phyloP scores from a whole-genome alignment of 2,113 vertebrate species.

The Coracopsis vasa region DNA sequence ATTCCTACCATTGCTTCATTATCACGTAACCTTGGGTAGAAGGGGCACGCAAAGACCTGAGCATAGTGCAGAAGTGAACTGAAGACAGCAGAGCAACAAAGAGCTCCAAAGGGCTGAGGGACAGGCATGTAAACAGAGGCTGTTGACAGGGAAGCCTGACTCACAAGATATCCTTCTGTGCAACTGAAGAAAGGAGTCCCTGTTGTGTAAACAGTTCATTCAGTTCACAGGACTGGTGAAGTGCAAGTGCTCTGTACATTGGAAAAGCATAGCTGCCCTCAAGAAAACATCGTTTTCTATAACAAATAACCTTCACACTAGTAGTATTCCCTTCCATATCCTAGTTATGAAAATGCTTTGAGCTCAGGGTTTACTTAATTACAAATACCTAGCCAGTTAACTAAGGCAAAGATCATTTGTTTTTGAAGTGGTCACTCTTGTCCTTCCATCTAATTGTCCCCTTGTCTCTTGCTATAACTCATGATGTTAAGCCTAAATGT shows the following conservation, averaged over 20 bases:
- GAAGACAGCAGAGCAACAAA: not conserved
- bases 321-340: not conserved
- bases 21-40: rapidly evolving
- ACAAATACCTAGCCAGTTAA: not conserved
- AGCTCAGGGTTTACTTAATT: not conserved
- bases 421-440: not conserved
- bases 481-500: not conserved
- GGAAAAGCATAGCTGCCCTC: not conserved
- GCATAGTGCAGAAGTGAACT: not conserved
- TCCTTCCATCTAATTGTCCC: not conserved
- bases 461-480: not conserved
- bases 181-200: not conserved
- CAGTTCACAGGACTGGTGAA: not conserved
- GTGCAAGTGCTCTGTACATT: rapidly evolving
- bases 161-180: not conserved
- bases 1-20: not conserved
- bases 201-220: not conserved
- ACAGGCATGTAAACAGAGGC: not conserved
- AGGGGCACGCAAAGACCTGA: not conserved
- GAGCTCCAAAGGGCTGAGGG: not conserved
- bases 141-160: not conserved
- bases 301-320: not conserved
- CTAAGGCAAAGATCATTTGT: not conserved
- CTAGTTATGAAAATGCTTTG: not conserved
- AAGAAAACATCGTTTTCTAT: not conserved